Percentiles rank a stretch among this genome's conserved stretches.
Conservation (phyloP, 2,888 invertebrate genomes). For the Bembecia ichneumoniformis region DNA sequence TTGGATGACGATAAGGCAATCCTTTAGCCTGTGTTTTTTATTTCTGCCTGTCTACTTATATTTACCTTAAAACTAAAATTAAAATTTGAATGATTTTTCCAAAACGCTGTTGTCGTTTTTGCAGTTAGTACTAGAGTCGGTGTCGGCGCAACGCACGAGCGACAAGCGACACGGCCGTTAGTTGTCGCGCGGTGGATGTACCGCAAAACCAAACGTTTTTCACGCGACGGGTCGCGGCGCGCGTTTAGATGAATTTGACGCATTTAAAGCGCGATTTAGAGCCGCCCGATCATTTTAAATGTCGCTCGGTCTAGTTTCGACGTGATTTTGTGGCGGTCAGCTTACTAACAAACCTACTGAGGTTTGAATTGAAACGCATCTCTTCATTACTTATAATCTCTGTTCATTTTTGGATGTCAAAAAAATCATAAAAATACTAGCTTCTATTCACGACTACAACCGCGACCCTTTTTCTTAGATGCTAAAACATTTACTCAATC, state of each 20-base stretch:
- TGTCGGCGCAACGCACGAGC: not conserved
- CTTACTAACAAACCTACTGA: slow-evolving; percentile 1
- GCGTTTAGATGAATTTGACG: slow-evolving; percentile 2
- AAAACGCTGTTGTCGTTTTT: slow-evolving; percentile 1
- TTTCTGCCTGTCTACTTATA: no score
- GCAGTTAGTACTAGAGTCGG: slow-evolving; percentile 10
- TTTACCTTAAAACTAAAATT: no score
- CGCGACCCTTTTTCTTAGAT: no score
- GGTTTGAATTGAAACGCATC: slow-evolving; percentile 6
- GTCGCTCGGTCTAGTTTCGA: not conserved
- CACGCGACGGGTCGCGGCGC: slow-evolving; percentile 10
- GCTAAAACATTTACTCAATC: no score
- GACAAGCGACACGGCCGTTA: slow-evolving; percentile 20
- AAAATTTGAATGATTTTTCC: no score
- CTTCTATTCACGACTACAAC: no score
- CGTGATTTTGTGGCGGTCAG: not conserved
- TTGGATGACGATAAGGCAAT: no score
- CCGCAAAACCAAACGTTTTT: slow-evolving; percentile 18
- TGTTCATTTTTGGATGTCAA: no score
- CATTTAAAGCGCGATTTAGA: slow-evolving; percentile 16
- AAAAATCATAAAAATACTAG: no score
- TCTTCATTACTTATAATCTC: no score
- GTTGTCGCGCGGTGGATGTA: slow-evolving; percentile 10
- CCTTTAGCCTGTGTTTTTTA: no score
- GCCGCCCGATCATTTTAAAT: slow-evolving; percentile 1